These are phyloP conservation scores for Charina bottae DNA, from an alignment of 2,113 vertebrate genomes.

Conservation along the genomic window DNA sequence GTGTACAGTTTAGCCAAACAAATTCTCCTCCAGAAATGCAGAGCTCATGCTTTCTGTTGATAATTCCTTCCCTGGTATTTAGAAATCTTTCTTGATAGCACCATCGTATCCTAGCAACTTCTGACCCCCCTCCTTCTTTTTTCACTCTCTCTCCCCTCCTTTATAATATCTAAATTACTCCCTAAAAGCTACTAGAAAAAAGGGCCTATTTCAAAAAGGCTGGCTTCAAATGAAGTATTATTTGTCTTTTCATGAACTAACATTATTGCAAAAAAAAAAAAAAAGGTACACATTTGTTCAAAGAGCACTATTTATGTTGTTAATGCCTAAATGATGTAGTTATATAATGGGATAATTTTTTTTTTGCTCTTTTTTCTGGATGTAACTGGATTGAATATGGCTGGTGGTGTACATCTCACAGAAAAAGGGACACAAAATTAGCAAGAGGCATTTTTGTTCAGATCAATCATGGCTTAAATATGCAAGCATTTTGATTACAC, in stretches of 20 bases:
- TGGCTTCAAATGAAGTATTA: conserved; percentile 48
- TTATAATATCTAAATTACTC: conserved; percentile 59
- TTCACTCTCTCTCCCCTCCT: background rate
- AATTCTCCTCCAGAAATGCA: conserved; percentile 45
- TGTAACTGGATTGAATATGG: background rate
- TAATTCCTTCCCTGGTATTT: conserved; percentile 49
- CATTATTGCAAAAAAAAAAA: background rate
- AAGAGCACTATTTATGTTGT: conserved; percentile 16
- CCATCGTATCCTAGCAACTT: conserved; percentile 74
- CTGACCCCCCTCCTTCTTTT: rapidly evolving
- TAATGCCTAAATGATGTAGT: background rate
- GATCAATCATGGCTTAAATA: background rate
- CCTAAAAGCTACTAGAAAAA: conserved; percentile 43
- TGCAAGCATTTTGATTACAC: background rate
- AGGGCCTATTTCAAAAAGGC: conserved; percentile 45
- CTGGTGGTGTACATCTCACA: background rate
- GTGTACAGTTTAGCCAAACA: conserved; percentile 39
- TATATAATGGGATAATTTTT: background rate
- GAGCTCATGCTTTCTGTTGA: conserved; percentile 53
- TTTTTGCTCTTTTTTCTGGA: background rate
- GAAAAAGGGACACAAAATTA: background rate
- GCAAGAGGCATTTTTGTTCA: background rate
- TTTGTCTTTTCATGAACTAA: conserved; percentile 1
- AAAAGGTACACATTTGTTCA: background rate
- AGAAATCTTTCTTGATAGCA: conserved; percentile 64